These are phyloP conservation scores for Rissa tridactyla DNA, from an alignment of 2,113 vertebrate genomes.

Conservation along the genomic window DNA sequence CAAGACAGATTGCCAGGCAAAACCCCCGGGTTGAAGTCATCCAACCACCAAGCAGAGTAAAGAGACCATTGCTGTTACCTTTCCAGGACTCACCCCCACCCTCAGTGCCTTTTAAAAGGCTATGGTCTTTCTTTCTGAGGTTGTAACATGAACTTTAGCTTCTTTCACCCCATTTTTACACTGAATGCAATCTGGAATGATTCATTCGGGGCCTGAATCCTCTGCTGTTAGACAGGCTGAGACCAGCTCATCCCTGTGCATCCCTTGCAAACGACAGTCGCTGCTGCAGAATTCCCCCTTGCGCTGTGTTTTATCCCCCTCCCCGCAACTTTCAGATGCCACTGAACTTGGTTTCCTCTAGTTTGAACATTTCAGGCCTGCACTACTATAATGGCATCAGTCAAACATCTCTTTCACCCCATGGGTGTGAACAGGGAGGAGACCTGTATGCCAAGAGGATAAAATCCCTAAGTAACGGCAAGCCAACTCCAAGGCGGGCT, in stretches of 20 bases:
- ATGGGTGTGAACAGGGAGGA: background rate
- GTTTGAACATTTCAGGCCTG: background rate
- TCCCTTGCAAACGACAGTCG: background rate
- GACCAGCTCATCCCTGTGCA: background rate
- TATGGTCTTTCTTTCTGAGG: background rate
- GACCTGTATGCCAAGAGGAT: background rate
- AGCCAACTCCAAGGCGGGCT: background rate
- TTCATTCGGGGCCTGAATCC: background rate
- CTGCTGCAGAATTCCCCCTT: background rate
- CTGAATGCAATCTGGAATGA: background rate
- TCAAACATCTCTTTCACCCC: background rate
- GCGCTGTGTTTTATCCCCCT: background rate
- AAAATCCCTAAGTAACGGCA: background rate
- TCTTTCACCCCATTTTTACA: background rate
- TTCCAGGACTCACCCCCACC: background rate
- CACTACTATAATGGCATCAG: background rate
- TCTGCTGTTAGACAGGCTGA: background rate
- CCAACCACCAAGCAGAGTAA: constrained; percentile 52
- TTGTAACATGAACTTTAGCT: constrained; percentile 14
- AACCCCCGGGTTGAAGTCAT: constrained; percentile 72
- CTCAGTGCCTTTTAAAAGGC: constrained; percentile 1
- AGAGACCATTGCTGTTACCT: constrained; percentile 26
- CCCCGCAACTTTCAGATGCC: background rate
- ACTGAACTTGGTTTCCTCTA: background rate
- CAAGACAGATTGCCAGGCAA: constrained; percentile 76